Percentiles rank a stretch among this genome's conserved stretches.
Conservation (phyloP, 2,797 vertebrate species). For the Muscicapa comitata region DNA sequence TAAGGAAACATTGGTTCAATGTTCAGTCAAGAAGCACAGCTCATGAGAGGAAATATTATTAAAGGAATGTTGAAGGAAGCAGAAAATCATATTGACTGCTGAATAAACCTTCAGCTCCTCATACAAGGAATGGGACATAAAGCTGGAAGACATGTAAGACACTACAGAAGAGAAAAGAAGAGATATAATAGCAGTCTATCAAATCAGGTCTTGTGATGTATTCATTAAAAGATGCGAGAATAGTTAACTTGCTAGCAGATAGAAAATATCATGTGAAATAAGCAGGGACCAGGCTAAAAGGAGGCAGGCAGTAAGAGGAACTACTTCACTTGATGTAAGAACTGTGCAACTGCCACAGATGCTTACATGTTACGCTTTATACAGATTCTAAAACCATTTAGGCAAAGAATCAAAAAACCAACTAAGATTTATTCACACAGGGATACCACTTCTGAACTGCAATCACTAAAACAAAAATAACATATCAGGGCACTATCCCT, state of each 20-base stretch:
- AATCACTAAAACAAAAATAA: neutral
- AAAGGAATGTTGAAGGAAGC: neutral
- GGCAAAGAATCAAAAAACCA: neutral
- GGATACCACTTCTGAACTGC: neutral
- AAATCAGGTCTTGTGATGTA: neutral
- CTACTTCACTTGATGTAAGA: neutral
- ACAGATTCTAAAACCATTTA: neutral
- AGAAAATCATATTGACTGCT: neutral
- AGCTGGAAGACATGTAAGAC: neutral
- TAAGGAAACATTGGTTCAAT: neutral
- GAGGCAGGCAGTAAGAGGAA: neutral
- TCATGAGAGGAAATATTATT: neutral
- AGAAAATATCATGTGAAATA: neutral
- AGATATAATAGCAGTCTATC: neutral
- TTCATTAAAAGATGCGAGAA: neutral
- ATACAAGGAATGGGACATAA: neutral
- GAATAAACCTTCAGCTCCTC: neutral
- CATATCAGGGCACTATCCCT: neutral
- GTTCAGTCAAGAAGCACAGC: neutral
- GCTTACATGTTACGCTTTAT: fast-evolving
- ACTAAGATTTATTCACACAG: neutral
- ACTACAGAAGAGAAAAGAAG: neutral
- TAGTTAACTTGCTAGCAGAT: neutral
- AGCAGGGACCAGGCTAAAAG: neutral
- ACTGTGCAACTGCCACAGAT: neutral